Percentiles rank a stretch among this genome's conserved stretches.
These are phyloP conservation scores for Ennomos quercinarius DNA, from an alignment of 2,888 invertebrate species.

Conservation along the genomic window DNA sequence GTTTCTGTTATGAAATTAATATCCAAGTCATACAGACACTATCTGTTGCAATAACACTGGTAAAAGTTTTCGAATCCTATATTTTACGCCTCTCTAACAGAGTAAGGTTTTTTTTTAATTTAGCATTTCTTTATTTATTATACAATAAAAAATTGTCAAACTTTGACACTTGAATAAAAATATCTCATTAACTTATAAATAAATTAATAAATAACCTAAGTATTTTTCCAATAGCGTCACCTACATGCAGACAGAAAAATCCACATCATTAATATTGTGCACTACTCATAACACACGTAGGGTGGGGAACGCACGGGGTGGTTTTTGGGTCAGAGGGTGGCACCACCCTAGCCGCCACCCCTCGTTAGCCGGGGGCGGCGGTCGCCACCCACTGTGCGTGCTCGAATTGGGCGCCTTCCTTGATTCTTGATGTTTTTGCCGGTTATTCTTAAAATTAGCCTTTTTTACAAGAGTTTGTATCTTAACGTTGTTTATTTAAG, in stretches of 20 bases:
- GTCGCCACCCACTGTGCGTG: conserved; percentile 52
- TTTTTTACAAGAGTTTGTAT: conserved; percentile 30
- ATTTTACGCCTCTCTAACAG: too few relatives aligned
- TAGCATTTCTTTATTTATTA: too few relatives aligned
- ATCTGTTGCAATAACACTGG: too few relatives aligned
- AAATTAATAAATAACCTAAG: background rate
- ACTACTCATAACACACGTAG: conserved; percentile 38
- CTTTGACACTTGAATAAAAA: too few relatives aligned
- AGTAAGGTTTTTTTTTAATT: too few relatives aligned
- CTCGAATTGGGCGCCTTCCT: conserved; percentile 49
- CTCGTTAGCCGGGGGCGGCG: conserved; percentile 38
- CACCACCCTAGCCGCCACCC: conserved; percentile 50
- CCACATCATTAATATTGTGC: conserved; percentile 47
- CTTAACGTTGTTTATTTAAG: conserved; percentile 16
- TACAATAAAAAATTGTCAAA: too few relatives aligned
- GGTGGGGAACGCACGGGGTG: conserved; percentile 59
- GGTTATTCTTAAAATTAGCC: conserved; percentile 39
- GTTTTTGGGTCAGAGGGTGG: conserved; percentile 67
- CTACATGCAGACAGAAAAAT: conserved; percentile 21
- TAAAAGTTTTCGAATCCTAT: too few relatives aligned
- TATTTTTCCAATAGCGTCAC: conserved; percentile 27
- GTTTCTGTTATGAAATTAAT: conserved; percentile 16
- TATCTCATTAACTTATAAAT: too few relatives aligned
- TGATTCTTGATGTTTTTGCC: conserved; percentile 39
- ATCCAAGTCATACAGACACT: background rate